Base-by-base conservation (phyloP, 2,888 invertebrate genomes). In the Willowsia nigromaculata region DNA sequence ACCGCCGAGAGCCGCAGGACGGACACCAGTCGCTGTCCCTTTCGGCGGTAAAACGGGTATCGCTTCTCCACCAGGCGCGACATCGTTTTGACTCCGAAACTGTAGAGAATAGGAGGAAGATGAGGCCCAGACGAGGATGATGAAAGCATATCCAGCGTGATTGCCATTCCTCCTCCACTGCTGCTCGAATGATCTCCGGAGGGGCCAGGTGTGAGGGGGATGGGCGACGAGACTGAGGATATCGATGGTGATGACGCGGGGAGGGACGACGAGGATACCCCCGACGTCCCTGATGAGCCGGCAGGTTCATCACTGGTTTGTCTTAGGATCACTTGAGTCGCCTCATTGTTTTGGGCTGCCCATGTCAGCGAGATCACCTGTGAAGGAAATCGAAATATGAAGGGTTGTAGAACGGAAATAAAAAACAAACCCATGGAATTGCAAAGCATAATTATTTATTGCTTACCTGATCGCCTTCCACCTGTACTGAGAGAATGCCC, bases 401-500 rank as follows among this genome's bases (percentile, higher is more conserved):
- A 7, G 47, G 13, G 47, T 47, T 76, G 9, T 33, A 25, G 15
- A 65, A 30, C 5, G 1, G 5, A 7, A 56, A 56, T n/a, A n/a
- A n/a, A n/a, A n/a, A n/a, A n/a, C n/a, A n/a, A n/a, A n/a, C n/a
- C n/a, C n/a, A n/a, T n/a, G n/a, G n/a, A n/a, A n/a, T n/a, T n/a
- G n/a, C n/a, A n/a, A n/a, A n/a, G n/a, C n/a, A n/a, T n/a, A n/a
- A n/a, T n/a, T 68, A 4, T 18, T 76, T 50, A 50, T 33, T 27
- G n/a, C n/a, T n/a, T 74, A 94, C 94, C 94, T 94, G 94, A 92
- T 94, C 94, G 85, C 94, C 94, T 92, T 94, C 98, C 93, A 99
- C 96, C 95, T 99, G 99, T 93, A 99, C 98, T 93, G 98, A 98
- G 91, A 98, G 96, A 93, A 99, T 98, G 92, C 99, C 99, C 93